phyloP scores from a whole-genome alignment of 2,797 vertebrate species.

The Lophius americanus region DNA sequence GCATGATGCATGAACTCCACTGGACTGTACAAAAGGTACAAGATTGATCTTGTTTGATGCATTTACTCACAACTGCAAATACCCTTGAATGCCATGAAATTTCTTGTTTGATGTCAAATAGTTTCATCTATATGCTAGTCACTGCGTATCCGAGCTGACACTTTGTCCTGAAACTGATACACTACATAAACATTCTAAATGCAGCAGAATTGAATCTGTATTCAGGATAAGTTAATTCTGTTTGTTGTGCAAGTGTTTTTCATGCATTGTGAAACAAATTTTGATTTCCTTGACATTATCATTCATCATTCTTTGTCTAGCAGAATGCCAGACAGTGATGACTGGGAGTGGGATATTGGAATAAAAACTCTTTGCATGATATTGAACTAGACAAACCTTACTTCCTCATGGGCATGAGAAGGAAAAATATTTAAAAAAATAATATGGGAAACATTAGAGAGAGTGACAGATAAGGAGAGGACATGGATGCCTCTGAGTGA shows the following conservation, averaged over 20 bases:
- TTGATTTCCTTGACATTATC: conserved; percentile 10
- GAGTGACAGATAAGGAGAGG: conserved; percentile 32
- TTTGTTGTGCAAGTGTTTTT: conserved; percentile 13
- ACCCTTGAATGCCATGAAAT: conserved; percentile 3
- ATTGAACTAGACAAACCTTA: conserved; percentile 28
- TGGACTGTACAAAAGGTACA: conserved; percentile 1
- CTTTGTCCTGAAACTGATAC: conserved; percentile 10
- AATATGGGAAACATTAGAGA: conserved; percentile 26
- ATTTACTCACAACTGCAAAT: background rate
- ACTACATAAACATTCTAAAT: conserved; percentile 4
- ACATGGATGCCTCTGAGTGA: conserved; percentile 50
- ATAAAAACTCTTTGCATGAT: conserved; percentile 6
- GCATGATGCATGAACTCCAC: background rate
- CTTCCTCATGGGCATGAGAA: conserved; percentile 13
- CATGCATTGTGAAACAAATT: background rate
- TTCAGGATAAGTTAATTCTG: conserved; percentile 9
- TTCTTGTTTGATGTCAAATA: background rate
- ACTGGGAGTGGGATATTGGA: background rate
- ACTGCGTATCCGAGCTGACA: conserved; percentile 10
- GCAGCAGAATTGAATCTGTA: conserved; percentile 7
- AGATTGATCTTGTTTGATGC: background rate
- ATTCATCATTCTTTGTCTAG: conserved; percentile 6
- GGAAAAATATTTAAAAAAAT: background rate
- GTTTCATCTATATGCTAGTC: conserved; percentile 12
- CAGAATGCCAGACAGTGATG: conserved; percentile 1